Percentiles rank a stretch among this genome's conserved stretches.
Conservation (phyloP, 1,140 invertebrate genomes). For the Psilanteris sp. region DNA sequence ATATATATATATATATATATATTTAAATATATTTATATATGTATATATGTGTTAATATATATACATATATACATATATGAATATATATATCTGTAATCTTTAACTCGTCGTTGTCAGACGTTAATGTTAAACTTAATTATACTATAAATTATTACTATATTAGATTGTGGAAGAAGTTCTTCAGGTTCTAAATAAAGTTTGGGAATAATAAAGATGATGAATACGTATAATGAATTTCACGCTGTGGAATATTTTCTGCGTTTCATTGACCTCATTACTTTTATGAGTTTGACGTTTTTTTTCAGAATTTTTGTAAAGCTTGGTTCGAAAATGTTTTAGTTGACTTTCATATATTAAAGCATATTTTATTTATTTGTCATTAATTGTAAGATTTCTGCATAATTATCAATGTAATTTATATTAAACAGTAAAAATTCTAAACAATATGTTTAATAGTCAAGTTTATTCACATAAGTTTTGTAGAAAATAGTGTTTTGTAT, state of each 20-base stretch:
- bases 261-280: background rate
- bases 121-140: constrained; percentile 79
- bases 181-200: constrained; percentile 78
- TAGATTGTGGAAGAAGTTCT: constrained; percentile 78
- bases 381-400: too few species aligned
- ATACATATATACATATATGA: constrained; percentile 60
- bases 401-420: too few species aligned
- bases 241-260: background rate
- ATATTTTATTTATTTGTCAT: too few species aligned
- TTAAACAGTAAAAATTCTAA: too few species aligned
- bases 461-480: too few species aligned
- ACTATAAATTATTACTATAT: constrained; percentile 70
- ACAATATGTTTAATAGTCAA: too few species aligned
- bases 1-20: constrained; percentile 67
- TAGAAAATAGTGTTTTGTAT: too few species aligned
- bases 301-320: too few species aligned
- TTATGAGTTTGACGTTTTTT: too few species aligned
- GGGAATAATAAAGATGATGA: constrained; percentile 75
- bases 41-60: constrained; percentile 47
- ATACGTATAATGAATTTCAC: constrained; percentile 23
- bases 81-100: constrained; percentile 73
- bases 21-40: constrained; percentile 60
- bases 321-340: too few species aligned
- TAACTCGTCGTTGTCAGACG: constrained; percentile 77
- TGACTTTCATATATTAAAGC: too few species aligned